Conservation (phyloP, 2,797 vertebrate genomes). For the Acrossocheilus fasciatus region DNA sequence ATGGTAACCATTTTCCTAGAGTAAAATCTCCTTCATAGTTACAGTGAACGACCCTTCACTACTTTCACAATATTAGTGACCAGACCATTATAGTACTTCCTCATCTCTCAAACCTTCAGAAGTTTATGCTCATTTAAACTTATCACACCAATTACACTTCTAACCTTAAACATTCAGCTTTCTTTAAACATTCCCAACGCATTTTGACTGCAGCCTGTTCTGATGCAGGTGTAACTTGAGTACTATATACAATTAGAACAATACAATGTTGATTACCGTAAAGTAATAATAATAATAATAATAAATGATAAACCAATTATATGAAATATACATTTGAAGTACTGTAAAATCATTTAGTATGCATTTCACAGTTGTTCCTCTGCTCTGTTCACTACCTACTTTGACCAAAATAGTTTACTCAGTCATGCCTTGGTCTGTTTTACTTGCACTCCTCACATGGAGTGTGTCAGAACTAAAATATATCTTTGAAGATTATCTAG, state of each 20-base stretch:
- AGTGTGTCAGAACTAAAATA: too few relatives aligned
- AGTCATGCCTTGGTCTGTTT: too few relatives aligned
- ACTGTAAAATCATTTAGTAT: neutral
- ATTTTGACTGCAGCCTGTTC: neutral
- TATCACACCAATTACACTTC: neutral
- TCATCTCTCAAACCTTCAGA: neutral
- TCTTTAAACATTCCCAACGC: neutral
- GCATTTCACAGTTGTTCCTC: neutral
- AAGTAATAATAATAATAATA: neutral
- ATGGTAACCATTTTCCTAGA: slow-evolving; percentile 18
- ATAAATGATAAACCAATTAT: too few relatives aligned
- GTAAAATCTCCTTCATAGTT: neutral
- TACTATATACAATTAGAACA: neutral
- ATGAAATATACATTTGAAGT: neutral
- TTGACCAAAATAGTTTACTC: too few relatives aligned
- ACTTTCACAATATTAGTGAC: neutral
- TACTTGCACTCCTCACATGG: too few relatives aligned
- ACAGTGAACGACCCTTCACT: neutral
- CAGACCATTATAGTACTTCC: neutral
- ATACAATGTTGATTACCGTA: neutral
- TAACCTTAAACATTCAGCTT: slow-evolving; percentile 26
- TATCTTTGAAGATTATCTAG: too few relatives aligned
- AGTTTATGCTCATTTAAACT: slow-evolving; percentile 18
- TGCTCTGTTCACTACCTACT: neutral
- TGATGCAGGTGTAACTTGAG: neutral